These are phyloP conservation scores for Drosophila nigrodunni DNA, from an alignment of 1,140 invertebrate species.

Conservation along the genomic window DNA sequence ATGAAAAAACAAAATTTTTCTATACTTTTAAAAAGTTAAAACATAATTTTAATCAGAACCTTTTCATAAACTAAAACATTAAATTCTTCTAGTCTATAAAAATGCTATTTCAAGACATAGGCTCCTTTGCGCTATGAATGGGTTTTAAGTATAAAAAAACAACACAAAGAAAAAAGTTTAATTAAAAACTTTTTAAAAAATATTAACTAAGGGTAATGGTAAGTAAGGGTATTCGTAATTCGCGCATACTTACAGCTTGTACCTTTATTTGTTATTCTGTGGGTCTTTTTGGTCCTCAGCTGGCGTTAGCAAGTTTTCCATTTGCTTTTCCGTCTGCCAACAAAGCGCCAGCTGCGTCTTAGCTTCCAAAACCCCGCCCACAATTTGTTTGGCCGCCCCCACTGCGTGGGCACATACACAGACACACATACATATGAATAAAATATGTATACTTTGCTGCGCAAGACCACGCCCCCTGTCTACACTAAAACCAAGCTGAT, in stretches of 20 bases:
- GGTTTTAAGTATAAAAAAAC: too few species aligned
- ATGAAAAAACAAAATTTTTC: too few species aligned
- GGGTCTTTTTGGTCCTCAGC: constrained; percentile 48
- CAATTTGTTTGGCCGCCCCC: not conserved
- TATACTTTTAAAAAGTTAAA: too few species aligned
- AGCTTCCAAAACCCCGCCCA: constrained; percentile 22
- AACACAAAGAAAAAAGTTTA: too few species aligned
- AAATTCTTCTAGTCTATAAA: too few species aligned
- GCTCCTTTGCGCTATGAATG: too few species aligned
- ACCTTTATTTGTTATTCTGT: constrained; percentile 22
- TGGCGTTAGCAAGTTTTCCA: constrained; percentile 58
- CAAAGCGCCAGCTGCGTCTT: constrained; percentile 62
- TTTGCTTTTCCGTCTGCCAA: constrained; percentile 58
- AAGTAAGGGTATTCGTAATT: not conserved
- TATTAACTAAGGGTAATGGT: too few species aligned
- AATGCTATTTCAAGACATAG: too few species aligned
- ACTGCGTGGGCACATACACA: too few species aligned
- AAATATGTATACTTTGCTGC: constrained; percentile 11
- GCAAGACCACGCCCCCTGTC: constrained; percentile 30
- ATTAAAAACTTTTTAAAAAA: not conserved
- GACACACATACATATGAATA: not conserved
- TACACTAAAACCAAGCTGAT: not conserved
- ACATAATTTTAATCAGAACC: too few species aligned
- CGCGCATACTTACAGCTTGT: not conserved
- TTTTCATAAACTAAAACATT: too few species aligned